These are phyloP conservation scores for Neomorphus geoffroyi DNA, from an alignment of 2,797 vertebrate species.

Conservation along the genomic window DNA sequence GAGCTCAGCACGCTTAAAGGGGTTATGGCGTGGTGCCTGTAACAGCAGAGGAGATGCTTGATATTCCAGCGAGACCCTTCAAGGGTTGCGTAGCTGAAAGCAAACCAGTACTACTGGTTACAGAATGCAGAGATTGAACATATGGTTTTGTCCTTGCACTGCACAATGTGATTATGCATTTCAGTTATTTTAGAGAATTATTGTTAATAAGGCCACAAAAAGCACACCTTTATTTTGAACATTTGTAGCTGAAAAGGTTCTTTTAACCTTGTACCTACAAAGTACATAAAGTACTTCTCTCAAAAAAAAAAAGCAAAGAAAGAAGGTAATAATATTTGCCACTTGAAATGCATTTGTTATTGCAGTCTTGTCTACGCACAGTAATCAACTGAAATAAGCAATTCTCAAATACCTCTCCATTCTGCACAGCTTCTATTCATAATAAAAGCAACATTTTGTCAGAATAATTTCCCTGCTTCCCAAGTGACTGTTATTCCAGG, in stretches of 20 bases:
- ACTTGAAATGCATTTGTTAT: constrained; percentile 46
- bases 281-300: constrained; percentile 4
- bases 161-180: neutral
- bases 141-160: neutral
- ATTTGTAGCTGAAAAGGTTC: neutral
- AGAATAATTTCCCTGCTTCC: neutral
- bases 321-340: constrained; percentile 32
- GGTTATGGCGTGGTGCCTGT: neutral
- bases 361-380: neutral
- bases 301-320: neutral
- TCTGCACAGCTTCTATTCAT: neutral
- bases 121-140: neutral
- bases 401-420: constrained; percentile 3
- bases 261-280: neutral
- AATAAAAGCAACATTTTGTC: constrained; percentile 15
- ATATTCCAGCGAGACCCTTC: neutral
- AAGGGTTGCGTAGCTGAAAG: neutral
- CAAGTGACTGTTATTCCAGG: neutral
- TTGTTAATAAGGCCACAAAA: neutral
- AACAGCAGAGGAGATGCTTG: neutral
- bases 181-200: neutral
- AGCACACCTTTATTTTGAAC: neutral
- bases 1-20: neutral
- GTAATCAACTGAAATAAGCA: constrained; percentile 32
- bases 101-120: neutral